Evolutionary conservation across 2,113 vertebrate species (phyloP).

Genomic region (Pterocles orientalis): DNA sequence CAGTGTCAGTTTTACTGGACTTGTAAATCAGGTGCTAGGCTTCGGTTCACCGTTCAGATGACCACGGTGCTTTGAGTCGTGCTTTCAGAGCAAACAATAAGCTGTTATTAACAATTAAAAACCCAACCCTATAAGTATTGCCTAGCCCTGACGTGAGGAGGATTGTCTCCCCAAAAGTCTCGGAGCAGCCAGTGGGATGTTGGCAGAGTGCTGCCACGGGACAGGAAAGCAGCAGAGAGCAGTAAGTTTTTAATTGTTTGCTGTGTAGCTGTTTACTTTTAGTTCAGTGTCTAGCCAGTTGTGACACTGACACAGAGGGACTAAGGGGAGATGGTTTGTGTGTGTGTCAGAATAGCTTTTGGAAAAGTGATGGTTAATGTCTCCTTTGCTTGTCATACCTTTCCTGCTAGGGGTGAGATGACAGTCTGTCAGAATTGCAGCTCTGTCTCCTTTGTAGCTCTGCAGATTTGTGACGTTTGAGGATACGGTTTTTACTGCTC

Average conservation of each 20-base stretch:
- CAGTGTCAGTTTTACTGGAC: neutral
- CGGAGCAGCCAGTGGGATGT: neutral
- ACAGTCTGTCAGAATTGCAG: too few species aligned
- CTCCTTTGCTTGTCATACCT: neutral
- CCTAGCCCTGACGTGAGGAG: neutral
- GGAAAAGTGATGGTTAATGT: fast-evolving
- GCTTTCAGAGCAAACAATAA: neutral
- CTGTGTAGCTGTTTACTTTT: neutral
- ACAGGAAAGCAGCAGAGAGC: neutral
- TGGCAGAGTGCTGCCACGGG: neutral
- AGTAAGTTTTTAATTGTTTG: neutral
- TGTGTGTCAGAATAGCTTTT: neutral
- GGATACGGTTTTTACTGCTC: neutral
- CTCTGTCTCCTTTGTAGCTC: neutral
- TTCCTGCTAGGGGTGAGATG: neutral
- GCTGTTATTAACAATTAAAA: neutral
- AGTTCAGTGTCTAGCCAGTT: neutral
- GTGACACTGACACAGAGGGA: neutral
- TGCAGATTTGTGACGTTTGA: too few species aligned
- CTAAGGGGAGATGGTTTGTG: too few species aligned
- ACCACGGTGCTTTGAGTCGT: fast-evolving
- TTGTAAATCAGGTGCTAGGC: neutral
- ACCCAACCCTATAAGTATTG: neutral
- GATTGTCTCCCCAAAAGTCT: neutral
- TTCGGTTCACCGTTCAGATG: neutral